Evolutionary conservation across 2,113 vertebrate genomes (phyloP).

Genomic region (Melierax canorus): DNA sequence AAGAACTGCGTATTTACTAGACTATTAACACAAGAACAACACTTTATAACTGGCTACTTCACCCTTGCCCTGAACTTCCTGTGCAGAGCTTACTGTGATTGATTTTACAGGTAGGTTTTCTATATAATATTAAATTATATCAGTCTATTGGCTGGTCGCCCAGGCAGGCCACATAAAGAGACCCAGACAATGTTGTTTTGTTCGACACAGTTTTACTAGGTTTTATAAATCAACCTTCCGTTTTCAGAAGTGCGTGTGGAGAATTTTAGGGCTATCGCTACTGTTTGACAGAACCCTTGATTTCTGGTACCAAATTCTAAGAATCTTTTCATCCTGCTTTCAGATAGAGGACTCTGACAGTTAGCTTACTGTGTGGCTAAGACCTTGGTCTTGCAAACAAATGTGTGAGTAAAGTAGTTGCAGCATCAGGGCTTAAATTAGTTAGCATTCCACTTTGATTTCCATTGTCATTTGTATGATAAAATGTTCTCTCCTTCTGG

Average conservation of each 20-base stretch:
- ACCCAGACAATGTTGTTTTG: neutral
- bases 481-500: neutral
- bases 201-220: neutral
- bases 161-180: neutral
- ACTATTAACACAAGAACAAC: neutral
- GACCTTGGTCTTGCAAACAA: neutral
- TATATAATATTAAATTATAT: neutral
- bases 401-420: neutral
- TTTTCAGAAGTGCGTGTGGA: neutral
- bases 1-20: neutral
- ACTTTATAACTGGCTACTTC: neutral
- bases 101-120: constrained; percentile 43
- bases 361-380: neutral
- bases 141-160: neutral
- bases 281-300: neutral
- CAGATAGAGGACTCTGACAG: neutral
- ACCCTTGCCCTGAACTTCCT: neutral
- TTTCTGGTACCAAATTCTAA: neutral
- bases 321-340: neutral
- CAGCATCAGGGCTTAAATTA: neutral
- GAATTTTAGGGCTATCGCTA: neutral
- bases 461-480: neutral
- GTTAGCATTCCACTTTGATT: neutral
- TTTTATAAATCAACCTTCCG: neutral
- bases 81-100: neutral